Evolutionary conservation across 2,113 vertebrate genomes (phyloP).

Genomic region (Echinops telfairi): DNA sequence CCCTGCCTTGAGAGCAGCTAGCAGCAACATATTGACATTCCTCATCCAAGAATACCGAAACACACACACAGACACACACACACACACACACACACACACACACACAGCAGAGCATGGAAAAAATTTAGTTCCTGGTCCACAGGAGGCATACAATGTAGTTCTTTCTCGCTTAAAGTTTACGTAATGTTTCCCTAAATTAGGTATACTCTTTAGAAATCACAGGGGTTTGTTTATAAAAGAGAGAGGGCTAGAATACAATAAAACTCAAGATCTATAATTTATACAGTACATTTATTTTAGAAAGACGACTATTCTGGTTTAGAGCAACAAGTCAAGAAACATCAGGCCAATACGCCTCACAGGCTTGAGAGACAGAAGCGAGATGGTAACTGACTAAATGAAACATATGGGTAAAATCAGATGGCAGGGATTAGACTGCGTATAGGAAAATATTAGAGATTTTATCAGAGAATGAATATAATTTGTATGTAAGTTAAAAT

Average conservation of each 20-base stretch:
- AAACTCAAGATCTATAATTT: background rate
- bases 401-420: background rate
- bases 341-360: background rate
- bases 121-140: background rate
- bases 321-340: background rate
- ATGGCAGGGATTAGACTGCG: background rate
- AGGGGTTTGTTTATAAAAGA: background rate
- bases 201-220: background rate
- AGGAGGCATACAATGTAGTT: slow-evolving; percentile 10
- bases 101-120: background rate
- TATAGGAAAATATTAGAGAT: background rate
- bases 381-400: background rate
- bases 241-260: background rate
- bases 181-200: background rate
- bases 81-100: background rate
- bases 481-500: background rate
- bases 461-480: background rate
- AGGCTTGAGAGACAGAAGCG: background rate
- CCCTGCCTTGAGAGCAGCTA: background rate
- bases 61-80: background rate
- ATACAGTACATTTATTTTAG: background rate
- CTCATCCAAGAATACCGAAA: background rate
- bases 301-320: background rate
- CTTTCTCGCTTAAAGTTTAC: background rate
- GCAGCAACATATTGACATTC: background rate